Evolutionary conservation across 2,888 invertebrate species (phyloP), one percentile per base, ranked within the genome.

Genomic region (Cheilosia impressa): DNA sequence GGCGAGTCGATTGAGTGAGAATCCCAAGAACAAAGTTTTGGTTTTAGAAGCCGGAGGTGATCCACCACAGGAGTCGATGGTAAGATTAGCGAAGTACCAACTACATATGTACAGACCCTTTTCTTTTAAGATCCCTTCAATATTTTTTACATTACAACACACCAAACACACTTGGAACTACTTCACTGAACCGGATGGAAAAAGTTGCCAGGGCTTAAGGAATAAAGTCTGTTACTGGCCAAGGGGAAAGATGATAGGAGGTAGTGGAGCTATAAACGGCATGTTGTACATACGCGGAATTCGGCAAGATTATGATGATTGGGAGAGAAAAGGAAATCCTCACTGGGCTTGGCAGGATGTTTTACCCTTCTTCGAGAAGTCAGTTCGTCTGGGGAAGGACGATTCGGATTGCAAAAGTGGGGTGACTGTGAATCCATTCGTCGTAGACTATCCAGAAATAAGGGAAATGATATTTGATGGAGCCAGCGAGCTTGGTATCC

Each of bases 321-420:
- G 96, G 96, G 93, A 93, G 7, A 88, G 89, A 0, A 57, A 92
- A 45, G 96, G 96, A 0, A 95, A 95, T 88, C 79, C 89, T 0
- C 94, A 94, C 0, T 96, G 96, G 96, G 93, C 96, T 1, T 97
- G 94, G 91, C 94, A 96, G 43, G 95, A 96, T 85, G 94, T 97
- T 0, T 90, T 97, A 62, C 95, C 95, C 0, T 97, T 96, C 90
- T 97, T 97, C 90, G 95, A 95, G 90, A 97, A 96, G 90, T 97
- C 97, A 0, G 9, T 69, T 4, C n/a, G 52, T 13, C 24, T 34
- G 5, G 0, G 88, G 15, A 89, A 88, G 24, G 89, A 89, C 71
- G 87, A 45, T 2, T 89, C 87, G 0, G 88, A 89, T 75, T 89
- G 89, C 0, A 72, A 79, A 57, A 91, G 91, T 4, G 93, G 93